phyloP scores from a whole-genome alignment of 2,113 vertebrate genomes.

The Riparia riparia region DNA sequence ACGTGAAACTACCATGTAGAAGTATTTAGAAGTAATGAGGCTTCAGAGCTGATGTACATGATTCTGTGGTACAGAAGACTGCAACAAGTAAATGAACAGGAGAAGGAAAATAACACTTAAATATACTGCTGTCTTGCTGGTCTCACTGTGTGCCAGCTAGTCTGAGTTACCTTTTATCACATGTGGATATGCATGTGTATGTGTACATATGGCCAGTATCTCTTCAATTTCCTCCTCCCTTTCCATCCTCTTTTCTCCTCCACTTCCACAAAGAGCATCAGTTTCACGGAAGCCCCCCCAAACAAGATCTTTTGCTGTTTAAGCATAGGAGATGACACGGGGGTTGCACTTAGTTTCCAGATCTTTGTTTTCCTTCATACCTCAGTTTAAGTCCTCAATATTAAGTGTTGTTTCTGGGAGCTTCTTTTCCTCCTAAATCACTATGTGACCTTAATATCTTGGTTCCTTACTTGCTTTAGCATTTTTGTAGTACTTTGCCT shows the following conservation, averaged over 20 bases:
- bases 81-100: background rate
- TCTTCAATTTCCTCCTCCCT: background rate
- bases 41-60: background rate
- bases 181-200: rapidly evolving
- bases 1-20: background rate
- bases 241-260: background rate
- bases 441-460: background rate
- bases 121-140: background rate
- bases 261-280: background rate
- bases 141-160: background rate
- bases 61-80: background rate
- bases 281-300: background rate
- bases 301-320: background rate
- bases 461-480: background rate
- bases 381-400: background rate
- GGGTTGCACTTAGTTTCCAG: background rate
- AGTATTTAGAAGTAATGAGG: background rate
- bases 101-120: background rate
- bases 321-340: background rate
- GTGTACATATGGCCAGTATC: rapidly evolving
- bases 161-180: background rate
- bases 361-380: background rate
- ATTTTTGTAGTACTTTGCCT: background rate
- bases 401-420: background rate
- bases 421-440: background rate